phyloP scores from a whole-genome alignment of 2,113 vertebrate species.

The Paramormyrops kingsleyae region DNA sequence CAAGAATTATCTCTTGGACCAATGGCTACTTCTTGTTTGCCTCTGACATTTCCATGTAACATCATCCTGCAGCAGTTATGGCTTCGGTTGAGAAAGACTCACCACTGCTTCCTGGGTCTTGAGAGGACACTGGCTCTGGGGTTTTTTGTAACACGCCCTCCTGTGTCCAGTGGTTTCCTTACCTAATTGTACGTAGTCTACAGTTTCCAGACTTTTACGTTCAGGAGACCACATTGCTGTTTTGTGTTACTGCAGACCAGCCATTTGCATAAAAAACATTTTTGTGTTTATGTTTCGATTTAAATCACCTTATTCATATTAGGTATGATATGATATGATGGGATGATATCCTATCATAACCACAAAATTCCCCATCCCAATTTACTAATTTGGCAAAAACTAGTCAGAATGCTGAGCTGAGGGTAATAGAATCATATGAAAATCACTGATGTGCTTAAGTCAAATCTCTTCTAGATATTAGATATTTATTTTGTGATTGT shows the following conservation, averaged over 20 bases:
- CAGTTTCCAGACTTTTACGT: neutral
- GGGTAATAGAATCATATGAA: neutral
- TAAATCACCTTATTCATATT: neutral
- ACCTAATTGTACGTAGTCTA: conserved; percentile 52
- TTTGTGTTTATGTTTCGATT: neutral
- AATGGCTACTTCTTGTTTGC: conserved; percentile 62
- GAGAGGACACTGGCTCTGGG: conserved; percentile 44
- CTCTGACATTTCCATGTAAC: conserved; percentile 67
- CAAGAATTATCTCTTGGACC: conserved; percentile 65
- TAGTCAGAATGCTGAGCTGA: neutral
- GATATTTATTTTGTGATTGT: neutral
- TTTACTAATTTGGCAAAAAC: neutral
- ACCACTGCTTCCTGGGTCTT: conserved; percentile 35
- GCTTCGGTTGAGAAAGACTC: conserved; percentile 59
- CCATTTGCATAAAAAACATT: neutral
- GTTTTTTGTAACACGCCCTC: conserved; percentile 40
- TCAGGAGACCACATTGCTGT: neutral
- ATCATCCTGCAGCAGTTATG: conserved; percentile 64
- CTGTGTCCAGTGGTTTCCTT: conserved; percentile 47
- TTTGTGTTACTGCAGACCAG: neutral
- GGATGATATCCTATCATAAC: neutral
- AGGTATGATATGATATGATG: neutral
- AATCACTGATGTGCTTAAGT: neutral
- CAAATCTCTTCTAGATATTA: neutral
- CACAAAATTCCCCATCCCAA: neutral